phyloP scores from a whole-genome alignment of 1,140 invertebrate genomes.

The Babylonia areolata region DNA sequence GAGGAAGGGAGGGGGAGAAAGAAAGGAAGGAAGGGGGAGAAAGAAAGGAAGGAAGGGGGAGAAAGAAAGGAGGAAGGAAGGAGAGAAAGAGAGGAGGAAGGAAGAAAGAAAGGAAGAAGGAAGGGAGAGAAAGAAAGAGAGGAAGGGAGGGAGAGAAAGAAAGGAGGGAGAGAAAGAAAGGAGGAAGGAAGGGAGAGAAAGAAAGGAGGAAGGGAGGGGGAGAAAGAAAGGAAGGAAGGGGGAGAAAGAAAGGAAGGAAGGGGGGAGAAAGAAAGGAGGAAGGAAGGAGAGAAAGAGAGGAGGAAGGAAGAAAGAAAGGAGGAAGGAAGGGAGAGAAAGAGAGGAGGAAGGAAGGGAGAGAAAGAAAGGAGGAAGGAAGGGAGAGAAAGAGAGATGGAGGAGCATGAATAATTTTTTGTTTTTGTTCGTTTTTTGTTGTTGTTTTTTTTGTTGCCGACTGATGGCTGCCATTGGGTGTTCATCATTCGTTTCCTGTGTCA shows the following conservation, averaged over 20 bases:
- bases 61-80: no score
- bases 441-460: no score
- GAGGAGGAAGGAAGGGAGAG: neutral
- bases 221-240: no score
- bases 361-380: neutral
- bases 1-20: no score
- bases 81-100: no score
- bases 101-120: no score
- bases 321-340: neutral
- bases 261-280: neutral
- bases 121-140: neutral
- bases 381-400: neutral
- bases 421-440: no score
- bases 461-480: no score
- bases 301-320: constrained; percentile 1
- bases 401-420: no score
- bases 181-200: neutral
- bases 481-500: no score
- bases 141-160: neutral
- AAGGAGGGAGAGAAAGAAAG: neutral
- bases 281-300: neutral
- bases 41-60: no score
- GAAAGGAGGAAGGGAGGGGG: neutral
- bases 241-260: neutral
- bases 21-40: no score